These are phyloP conservation scores for Panthera leo DNA, from an alignment of 2,113 vertebrate genomes.

Conservation along the genomic window DNA sequence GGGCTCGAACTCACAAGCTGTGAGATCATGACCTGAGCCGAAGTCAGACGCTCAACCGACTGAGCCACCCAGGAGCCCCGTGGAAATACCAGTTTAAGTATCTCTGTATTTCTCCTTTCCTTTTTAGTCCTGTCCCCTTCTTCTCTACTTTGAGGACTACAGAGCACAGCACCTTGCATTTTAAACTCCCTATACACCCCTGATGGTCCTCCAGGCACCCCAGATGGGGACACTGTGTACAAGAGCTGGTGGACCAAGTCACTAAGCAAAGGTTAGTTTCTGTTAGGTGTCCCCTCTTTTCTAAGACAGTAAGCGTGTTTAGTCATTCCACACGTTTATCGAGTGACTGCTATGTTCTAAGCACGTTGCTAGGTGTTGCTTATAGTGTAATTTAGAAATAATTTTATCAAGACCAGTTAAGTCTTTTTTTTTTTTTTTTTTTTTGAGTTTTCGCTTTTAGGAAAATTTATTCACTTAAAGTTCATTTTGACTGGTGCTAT, in stretches of 20 bases:
- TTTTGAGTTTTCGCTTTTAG: background rate
- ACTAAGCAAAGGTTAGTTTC: background rate
- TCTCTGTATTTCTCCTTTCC: background rate
- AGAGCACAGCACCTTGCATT: background rate
- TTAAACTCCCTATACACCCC: background rate
- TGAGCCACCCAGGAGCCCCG: too few relatives aligned
- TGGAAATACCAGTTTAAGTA: background rate
- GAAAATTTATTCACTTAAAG: background rate
- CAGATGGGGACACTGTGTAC: background rate
- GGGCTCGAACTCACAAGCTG: too few relatives aligned
- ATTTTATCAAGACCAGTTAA: background rate
- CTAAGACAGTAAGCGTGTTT: background rate
- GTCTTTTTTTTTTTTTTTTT: background rate
- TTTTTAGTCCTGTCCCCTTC: background rate
- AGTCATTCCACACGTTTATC: background rate
- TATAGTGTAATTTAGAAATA: background rate
- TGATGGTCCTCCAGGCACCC: background rate
- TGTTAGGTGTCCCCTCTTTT: background rate
- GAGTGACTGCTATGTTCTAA: background rate
- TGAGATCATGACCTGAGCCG: too few relatives aligned
- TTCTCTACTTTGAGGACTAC: background rate
- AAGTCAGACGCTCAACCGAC: too few relatives aligned
- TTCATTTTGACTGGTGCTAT: background rate
- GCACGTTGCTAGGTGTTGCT: background rate
- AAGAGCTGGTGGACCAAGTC: background rate